phyloP scores from a whole-genome alignment of 2,113 vertebrate species.

The Heteronetta atricapilla region DNA sequence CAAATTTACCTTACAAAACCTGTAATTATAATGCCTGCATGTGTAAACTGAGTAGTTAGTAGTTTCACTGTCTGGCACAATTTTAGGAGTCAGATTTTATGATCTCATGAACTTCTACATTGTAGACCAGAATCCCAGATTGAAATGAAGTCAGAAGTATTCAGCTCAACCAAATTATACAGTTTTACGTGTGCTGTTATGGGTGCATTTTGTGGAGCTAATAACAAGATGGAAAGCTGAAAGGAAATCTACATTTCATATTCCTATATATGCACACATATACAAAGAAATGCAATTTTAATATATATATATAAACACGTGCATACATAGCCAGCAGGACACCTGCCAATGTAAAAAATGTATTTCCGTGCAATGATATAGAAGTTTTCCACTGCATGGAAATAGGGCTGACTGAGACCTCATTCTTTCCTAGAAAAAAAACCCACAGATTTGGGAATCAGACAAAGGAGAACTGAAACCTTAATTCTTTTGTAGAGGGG shows the following conservation, averaged over 20 bases:
- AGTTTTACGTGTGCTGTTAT: background rate
- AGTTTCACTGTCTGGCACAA: background rate
- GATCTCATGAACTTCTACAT: constrained; percentile 30
- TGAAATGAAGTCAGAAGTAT: constrained; percentile 6
- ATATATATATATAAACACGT: background rate
- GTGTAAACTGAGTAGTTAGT: background rate
- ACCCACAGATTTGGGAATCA: background rate
- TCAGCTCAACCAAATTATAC: background rate
- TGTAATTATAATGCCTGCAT: background rate
- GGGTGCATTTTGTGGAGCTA: background rate
- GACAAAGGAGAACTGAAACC: background rate
- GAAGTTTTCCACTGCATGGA: background rate
- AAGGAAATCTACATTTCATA: background rate
- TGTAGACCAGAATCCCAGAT: background rate
- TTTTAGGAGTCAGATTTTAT: constrained; percentile 25
- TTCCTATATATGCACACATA: background rate
- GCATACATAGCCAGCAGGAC: background rate
- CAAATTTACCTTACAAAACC: background rate
- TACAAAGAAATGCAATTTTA: background rate
- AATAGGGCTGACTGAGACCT: background rate
- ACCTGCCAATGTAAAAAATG: background rate
- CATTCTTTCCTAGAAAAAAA: background rate
- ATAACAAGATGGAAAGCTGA: background rate
- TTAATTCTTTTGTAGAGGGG: background rate
- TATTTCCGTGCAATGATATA: background rate